Base-by-base conservation (phyloP, 2,888 invertebrate genomes). In the Blera fallax region DNA sequence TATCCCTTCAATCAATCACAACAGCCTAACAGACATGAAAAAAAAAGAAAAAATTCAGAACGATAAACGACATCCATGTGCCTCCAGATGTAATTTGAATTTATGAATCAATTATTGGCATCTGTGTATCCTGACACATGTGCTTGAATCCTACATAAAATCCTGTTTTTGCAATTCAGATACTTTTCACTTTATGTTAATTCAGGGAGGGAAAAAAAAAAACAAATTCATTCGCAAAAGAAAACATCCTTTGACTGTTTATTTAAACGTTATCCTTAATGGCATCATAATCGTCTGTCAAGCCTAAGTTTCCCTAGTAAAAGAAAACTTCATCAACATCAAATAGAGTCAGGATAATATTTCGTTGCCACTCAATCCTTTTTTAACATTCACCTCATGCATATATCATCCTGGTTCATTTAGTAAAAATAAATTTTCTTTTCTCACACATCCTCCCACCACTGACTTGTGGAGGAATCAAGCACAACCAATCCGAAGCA, bases 371-470 rank as follows among this genome's bases (percentile, higher is more conserved):
- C 52, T 73, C 60, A 40, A 43, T 50, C 37, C 40, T 18, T 60
- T 52, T 73, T 64, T 54, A 73, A 43, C 43, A 64, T 74, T 65
- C 64, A 74, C 64, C 24, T 65, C 74, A 65, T 74, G 64, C 62
- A 40, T 60, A 52, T 43, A 43, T 62, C 16, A 43, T 40, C n/a
- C 40, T 40, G 24, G 24, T 40, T 16, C 21, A 40, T 21, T 18
- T 24, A 52, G 7, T 34, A 34, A 37, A n/a, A 37, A 37, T 37
- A 37, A 37, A 37, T 37, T 37, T 18, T 18, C 24, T 21, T 24
- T 40, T n/a, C 14, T 14, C 29, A 27, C 3, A 24, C 5, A 40
- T 27, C 14, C 3, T 16, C 21, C 21, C 2, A 5, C 14, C 21
- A 32, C 8, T 7, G 5, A 14, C 37, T 16, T 24, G n/a, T 24